phyloP scores from a whole-genome alignment of 2,888 invertebrate species.

The Drosophila glabriapex region DNA sequence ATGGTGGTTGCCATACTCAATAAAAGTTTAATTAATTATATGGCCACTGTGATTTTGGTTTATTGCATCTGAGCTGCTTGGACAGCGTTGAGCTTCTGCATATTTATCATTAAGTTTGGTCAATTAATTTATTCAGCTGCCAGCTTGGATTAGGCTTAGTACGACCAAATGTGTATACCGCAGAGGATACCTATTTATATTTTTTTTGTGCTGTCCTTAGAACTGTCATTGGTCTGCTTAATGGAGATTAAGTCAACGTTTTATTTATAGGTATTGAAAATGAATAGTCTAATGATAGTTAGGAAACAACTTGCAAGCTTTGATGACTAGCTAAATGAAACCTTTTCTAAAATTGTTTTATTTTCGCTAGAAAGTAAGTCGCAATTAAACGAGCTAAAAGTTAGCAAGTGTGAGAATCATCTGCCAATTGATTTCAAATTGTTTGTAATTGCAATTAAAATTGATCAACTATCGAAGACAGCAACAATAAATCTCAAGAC shows the following conservation, averaged over 20 bases:
- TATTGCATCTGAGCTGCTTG: slow-evolving; percentile 38
- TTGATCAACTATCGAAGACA: slow-evolving; percentile 22
- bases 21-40: slow-evolving; percentile 78
- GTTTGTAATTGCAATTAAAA: slow-evolving; percentile 8
- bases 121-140: slow-evolving; percentile 59
- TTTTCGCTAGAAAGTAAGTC: neutral
- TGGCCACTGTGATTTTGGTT: slow-evolving; percentile 65
- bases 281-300: neutral
- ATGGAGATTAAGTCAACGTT: neutral
- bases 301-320: neutral
- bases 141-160: slow-evolving; percentile 17
- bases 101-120: slow-evolving; percentile 63
- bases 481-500: slow-evolving; percentile 26
- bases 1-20: slow-evolving; percentile 48
- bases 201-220: neutral
- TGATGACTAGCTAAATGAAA: neutral
- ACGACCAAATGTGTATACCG: neutral
- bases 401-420: neutral
- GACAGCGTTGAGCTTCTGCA: slow-evolving; percentile 15
- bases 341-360: neutral
- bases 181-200: neutral
- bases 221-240: neutral
- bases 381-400: neutral
- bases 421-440: slow-evolving; percentile 7
- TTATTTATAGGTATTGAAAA: neutral